Evolutionary conservation across 2,888 invertebrate species (phyloP), one percentile per base, ranked within the genome.

Genomic region (Auanema sp.): DNA sequence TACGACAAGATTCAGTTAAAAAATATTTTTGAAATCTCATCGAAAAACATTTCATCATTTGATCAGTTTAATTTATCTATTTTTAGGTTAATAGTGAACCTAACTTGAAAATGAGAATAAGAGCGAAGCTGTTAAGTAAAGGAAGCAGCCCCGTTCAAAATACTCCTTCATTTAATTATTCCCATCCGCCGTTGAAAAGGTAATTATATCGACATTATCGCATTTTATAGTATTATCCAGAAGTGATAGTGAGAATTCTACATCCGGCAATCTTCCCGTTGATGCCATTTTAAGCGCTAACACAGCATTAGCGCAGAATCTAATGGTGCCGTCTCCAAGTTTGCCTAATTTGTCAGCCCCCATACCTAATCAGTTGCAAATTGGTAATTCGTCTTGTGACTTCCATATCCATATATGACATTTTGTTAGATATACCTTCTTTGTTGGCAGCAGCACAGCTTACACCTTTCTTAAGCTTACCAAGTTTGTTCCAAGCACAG

Each of bases 41-140:
- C 12, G 4, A 6, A 24, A 52, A 4, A 24, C 12, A 18, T 10
- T 52, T 12, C 6, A 5, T 41, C 47, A 43, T 1, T 1, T 43
- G 5, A 23, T 12, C 14, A 14, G 47, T 14, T 14, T n/a, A 43
- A 6, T 43, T 18, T 2, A 51, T 4, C 10, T 16, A 16, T 33
- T 2, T 66, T 56, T 54, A 69, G 66, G 82, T 83, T 16, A 81
- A 80, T 69, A 75, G 75, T 40, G 83, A 83, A 65, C 83, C 83
- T 10, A 83, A 83, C 55, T 66, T 83, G 62, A 83, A 83, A 53
- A 83, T 83, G 82, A 66, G 76, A 25, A 75, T 82, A 18, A 71
- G 82, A 2, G 79, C 80, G 42, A 77, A 80, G 24, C 68, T 82
- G 2, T 65, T 82, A 4, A 79, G 75, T 57, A 82, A 83, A 51